phyloP scores from a whole-genome alignment of 2,888 invertebrate genomes.

The Litoditis marina region DNA sequence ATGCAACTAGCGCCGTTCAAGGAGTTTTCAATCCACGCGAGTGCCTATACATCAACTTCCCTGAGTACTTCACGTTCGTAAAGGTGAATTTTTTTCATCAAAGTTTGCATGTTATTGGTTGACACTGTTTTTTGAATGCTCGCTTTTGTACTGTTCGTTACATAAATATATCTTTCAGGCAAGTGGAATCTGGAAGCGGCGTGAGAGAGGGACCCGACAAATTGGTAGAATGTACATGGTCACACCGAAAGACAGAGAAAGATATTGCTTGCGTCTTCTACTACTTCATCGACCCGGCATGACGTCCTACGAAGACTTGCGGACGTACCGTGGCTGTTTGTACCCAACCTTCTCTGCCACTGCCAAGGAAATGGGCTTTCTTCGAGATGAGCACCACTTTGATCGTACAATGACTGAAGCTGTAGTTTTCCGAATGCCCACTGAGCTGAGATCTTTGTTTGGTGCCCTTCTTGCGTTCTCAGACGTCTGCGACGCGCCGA shows the following conservation, averaged over 20 bases:
- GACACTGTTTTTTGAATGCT: too few species aligned
- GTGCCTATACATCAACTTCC: too few species aligned
- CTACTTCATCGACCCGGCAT: background rate
- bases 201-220: background rate
- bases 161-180: too few species aligned
- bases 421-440: constrained; percentile 16
- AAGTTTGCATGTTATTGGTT: too few species aligned
- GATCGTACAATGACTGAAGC: constrained; percentile 7
- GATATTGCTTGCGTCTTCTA: constrained; percentile 5
- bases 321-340: background rate
- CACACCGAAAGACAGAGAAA: background rate
- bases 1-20: too few species aligned
- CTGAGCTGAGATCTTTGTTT: constrained; percentile 17
- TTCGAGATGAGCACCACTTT: background rate
- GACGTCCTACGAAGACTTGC: background rate
- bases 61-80: too few species aligned
- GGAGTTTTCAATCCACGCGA: too few species aligned
- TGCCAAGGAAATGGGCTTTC: background rate
- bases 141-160: too few species aligned
- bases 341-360: background rate
- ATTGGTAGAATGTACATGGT: constrained; percentile 1
- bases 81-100: too few species aligned
- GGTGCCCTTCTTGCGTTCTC: constrained; percentile 5
- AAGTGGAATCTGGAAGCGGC: background rate
- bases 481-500: too few species aligned